Conservation (phyloP, 2,113 vertebrate species). For the Dolichotis patagonum region DNA sequence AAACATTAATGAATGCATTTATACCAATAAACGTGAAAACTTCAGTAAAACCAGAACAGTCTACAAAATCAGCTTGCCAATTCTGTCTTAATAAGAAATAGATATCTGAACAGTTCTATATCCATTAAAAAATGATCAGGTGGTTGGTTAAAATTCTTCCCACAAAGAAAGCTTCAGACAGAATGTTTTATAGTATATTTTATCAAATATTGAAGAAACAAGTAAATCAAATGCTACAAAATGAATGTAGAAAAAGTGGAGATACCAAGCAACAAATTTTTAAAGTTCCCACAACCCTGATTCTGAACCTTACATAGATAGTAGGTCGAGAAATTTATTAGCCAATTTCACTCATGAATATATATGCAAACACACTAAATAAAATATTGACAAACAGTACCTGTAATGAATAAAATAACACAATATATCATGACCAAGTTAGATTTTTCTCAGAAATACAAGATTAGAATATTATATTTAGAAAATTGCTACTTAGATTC, state of each 20-base stretch:
- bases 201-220: constrained; percentile 30
- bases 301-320: background rate
- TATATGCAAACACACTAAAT: background rate
- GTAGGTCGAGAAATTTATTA: background rate
- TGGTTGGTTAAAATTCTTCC: constrained; percentile 53
- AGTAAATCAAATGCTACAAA: constrained; percentile 57
- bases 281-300: background rate
- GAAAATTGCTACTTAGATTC: background rate
- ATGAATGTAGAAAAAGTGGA: background rate
- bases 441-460: background rate
- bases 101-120: constrained; percentile 4
- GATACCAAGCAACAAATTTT: background rate
- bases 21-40: background rate
- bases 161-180: constrained; percentile 5
- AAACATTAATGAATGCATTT: background rate
- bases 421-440: background rate
- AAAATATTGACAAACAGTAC: background rate
- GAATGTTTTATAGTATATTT: constrained; percentile 39
- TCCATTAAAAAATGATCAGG: constrained; percentile 13
- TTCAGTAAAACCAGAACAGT: background rate
- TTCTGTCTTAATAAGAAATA: constrained; percentile 3
- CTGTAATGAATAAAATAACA: background rate
- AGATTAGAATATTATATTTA: background rate
- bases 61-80: background rate
- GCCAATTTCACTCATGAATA: background rate